phyloP scores from a whole-genome alignment of 2,888 invertebrate genomes.

The Eilema sororculum region DNA sequence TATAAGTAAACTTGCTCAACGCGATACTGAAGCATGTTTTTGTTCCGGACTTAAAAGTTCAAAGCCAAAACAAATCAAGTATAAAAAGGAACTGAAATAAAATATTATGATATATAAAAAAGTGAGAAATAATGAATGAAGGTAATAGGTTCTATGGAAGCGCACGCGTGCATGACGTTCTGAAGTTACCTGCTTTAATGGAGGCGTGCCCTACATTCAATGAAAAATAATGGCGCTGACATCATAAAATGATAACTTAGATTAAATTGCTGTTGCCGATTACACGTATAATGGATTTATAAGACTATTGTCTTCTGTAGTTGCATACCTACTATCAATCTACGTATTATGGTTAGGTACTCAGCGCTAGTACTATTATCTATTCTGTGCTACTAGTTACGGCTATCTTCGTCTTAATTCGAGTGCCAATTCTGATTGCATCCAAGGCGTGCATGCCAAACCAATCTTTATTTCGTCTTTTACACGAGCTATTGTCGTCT shows the following conservation, averaged over 20 bases:
- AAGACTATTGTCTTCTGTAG: not conserved
- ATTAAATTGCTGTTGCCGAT: not conserved
- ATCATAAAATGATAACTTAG: not conserved
- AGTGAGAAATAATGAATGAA: constrained; percentile 16
- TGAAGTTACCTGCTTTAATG: constrained; percentile 18
- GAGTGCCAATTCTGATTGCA: not conserved
- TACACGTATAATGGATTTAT: constrained; percentile 3
- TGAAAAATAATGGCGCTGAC: constrained; percentile 4
- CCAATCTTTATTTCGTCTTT: too few species aligned
- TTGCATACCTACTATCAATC: not conserved
- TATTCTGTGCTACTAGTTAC: not conserved
- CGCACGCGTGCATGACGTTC: constrained; percentile 49
- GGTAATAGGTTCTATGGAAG: constrained; percentile 36
- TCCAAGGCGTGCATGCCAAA: too few species aligned
- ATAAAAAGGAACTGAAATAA: too few species aligned
- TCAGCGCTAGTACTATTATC: too few species aligned
- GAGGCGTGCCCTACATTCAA: constrained; percentile 27
- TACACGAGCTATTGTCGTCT: too few species aligned
- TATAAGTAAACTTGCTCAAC: not conserved
- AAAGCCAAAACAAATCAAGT: too few species aligned
- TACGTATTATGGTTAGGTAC: not conserved
- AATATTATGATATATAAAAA: not conserved
- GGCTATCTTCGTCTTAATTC: not conserved
- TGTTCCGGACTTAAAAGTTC: not conserved
- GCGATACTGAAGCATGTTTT: not conserved